A percentile compares a stretch with the other conserved stretches of the same genome.
Evolutionary conservation across 2,888 invertebrate genomes (phyloP).

Genomic region (Mythimna lalbum): DNA sequence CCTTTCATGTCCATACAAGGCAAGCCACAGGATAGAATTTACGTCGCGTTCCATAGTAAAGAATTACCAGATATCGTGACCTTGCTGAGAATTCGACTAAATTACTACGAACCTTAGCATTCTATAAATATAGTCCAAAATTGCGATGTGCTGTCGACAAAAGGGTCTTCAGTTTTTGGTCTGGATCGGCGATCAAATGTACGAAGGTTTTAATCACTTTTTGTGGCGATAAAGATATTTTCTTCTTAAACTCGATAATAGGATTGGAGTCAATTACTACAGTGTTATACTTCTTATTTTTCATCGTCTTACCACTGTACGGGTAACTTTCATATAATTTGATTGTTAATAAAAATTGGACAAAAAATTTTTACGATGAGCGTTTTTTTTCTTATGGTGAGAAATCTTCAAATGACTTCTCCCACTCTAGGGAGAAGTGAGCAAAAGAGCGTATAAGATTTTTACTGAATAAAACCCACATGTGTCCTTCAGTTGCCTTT

Average conservation of each 20-base stretch:
- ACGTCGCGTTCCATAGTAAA: slow-evolving; percentile 81
- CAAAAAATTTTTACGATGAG: too few species aligned
- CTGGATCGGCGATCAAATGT: slow-evolving; percentile 43
- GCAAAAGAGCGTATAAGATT: too few species aligned
- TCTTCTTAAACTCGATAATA: slow-evolving; percentile 55
- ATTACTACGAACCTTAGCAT: not conserved
- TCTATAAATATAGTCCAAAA: slow-evolving; percentile 10
- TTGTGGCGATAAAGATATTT: slow-evolving; percentile 56
- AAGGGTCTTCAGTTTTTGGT: slow-evolving; percentile 33
- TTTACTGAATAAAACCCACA: too few species aligned
- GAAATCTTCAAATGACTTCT: too few species aligned
- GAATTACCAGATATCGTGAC: slow-evolving; percentile 60
- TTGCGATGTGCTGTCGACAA: not conserved
- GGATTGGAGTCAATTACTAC: slow-evolving; percentile 21
- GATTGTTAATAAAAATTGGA: too few species aligned
- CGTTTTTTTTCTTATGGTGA: too few species aligned
- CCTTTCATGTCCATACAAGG: slow-evolving; percentile 77
- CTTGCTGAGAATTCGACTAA: slow-evolving; percentile 10
- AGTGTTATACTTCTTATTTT: slow-evolving; percentile 1
- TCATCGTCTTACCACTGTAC: not conserved
- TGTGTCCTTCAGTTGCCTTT: too few species aligned
- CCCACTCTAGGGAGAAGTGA: too few species aligned
- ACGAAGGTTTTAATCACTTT: slow-evolving; percentile 59
- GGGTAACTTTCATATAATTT: too few species aligned
- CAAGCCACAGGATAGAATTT: slow-evolving; percentile 73